phyloP scores from a whole-genome alignment of 2,888 invertebrate genomes.

The Dryococelus australis region DNA sequence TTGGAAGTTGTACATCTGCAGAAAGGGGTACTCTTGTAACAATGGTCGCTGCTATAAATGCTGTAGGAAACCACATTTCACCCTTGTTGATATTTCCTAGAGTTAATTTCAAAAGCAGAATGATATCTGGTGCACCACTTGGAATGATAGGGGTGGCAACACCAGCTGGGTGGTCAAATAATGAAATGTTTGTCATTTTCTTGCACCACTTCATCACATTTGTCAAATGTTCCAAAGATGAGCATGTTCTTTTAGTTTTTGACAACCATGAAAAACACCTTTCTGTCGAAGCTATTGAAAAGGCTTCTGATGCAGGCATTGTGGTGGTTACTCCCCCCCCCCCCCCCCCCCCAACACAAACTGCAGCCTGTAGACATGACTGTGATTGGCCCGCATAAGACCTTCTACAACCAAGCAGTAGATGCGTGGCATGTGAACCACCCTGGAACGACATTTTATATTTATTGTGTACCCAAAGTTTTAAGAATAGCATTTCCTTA shows the following conservation, averaged over 20 bases:
- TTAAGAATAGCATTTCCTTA: neutral
- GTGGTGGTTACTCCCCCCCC: neutral
- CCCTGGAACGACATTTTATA: neutral
- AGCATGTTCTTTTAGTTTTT: neutral
- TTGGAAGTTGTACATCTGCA: neutral
- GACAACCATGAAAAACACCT: neutral
- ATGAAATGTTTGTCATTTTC: neutral
- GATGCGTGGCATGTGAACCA: neutral
- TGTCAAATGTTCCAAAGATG: slow-evolving; percentile 16
- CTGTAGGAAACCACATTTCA: neutral
- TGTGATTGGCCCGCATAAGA: neutral
- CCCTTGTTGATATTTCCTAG: neutral
- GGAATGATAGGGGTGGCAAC: neutral
- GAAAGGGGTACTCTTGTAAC: slow-evolving; percentile 22
- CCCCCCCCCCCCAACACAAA: neutral
- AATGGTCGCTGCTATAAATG: neutral
- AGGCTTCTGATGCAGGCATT: neutral
- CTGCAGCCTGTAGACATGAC: neutral
- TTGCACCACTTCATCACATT: neutral
- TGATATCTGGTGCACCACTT: neutral
- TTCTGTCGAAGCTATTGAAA: neutral
- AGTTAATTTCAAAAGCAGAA: neutral
- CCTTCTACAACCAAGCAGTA: neutral
- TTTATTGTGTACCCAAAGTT: neutral
- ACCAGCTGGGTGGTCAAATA: neutral